Conservation (phyloP, 2,888 invertebrate species). For the Amphimallon solstitiale region DNA sequence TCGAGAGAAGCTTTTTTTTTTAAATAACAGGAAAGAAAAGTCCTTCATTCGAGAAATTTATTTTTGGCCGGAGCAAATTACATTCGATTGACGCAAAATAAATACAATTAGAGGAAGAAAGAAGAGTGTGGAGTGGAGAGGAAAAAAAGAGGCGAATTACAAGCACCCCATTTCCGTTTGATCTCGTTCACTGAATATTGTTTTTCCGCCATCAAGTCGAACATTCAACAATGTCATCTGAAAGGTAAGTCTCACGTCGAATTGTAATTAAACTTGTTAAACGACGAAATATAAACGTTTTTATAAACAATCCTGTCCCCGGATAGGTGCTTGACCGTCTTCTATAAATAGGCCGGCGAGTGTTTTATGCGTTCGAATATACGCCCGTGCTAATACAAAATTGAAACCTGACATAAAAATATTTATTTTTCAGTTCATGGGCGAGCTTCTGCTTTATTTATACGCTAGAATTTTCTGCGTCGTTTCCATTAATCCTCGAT, state of each 20-base stretch:
- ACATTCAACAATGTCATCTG: constrained; percentile 20
- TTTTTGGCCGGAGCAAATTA: too few relatives aligned
- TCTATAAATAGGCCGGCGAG: constrained; percentile 35
- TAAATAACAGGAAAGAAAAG: too few relatives aligned
- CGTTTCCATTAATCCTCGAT: constrained; percentile 16
- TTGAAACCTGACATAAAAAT: constrained; percentile 30
- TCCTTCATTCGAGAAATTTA: too few relatives aligned
- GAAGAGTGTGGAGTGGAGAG: too few relatives aligned
- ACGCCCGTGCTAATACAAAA: constrained; percentile 16
- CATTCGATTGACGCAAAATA: too few relatives aligned
- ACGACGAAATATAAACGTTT: constrained; percentile 34
- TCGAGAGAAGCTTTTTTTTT: too few relatives aligned
- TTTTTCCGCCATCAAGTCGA: background rate
- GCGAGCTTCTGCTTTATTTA: constrained; percentile 23
- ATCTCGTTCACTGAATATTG: background rate
- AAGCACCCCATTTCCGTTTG: background rate
- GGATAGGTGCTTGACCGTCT: constrained; percentile 39
- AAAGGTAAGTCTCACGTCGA: constrained; percentile 22
- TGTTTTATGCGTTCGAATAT: background rate
- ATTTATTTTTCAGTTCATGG: constrained; percentile 25
- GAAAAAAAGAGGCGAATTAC: too few relatives aligned
- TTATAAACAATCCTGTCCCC: constrained; percentile 37
- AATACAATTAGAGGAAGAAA: too few relatives aligned
- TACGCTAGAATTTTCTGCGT: constrained; percentile 17
- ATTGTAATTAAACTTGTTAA: constrained; percentile 36